phyloP scores from a whole-genome alignment of 2,797 vertebrate genomes.

The Leptoclinus maculatus region DNA sequence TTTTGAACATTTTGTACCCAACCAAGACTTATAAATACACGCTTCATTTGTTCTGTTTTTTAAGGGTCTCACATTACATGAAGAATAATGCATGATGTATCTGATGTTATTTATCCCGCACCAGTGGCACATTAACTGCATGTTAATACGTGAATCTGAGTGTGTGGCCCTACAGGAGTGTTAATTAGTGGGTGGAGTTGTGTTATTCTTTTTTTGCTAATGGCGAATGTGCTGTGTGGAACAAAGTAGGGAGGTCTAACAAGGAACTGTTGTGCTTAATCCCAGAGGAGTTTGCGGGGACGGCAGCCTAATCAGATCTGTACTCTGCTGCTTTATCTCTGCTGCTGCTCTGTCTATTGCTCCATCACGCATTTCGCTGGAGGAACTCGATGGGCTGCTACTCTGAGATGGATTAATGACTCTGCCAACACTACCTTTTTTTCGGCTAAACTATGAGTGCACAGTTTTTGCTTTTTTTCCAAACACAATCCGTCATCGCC shows the following conservation, averaged over 20 bases:
- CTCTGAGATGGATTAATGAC: constrained; percentile 71
- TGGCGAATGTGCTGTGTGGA: constrained; percentile 56
- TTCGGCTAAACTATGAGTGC: constrained; percentile 64
- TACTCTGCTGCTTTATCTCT: constrained; percentile 67
- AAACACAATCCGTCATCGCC: constrained; percentile 62
- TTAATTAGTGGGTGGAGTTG: constrained; percentile 65
- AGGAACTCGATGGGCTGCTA: constrained; percentile 56
- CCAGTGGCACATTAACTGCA: constrained; percentile 57
- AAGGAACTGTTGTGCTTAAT: constrained; percentile 71
- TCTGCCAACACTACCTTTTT: constrained; percentile 58
- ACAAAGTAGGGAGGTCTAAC: constrained; percentile 71
- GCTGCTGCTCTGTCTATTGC: constrained; percentile 65
- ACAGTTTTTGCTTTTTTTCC: constrained; percentile 20
- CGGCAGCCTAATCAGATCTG: constrained; percentile 73
- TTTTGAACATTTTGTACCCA: constrained; percentile 60
- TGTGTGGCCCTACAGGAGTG: constrained; percentile 50
- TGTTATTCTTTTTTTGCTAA: constrained; percentile 63
- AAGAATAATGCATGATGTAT: constrained; percentile 58
- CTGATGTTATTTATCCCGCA: constrained; percentile 67
- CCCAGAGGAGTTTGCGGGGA: constrained; percentile 63
- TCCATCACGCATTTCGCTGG: constrained; percentile 65
- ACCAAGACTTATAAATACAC: constrained; percentile 48
- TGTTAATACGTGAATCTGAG: constrained; percentile 57
- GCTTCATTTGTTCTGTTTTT: constrained; percentile 65
- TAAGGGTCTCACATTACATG: constrained; percentile 47